Evolutionary conservation across 2,113 vertebrate genomes (phyloP), one percentile per base, ranked within the genome.

Genomic region (Polypterus bichir): DNA sequence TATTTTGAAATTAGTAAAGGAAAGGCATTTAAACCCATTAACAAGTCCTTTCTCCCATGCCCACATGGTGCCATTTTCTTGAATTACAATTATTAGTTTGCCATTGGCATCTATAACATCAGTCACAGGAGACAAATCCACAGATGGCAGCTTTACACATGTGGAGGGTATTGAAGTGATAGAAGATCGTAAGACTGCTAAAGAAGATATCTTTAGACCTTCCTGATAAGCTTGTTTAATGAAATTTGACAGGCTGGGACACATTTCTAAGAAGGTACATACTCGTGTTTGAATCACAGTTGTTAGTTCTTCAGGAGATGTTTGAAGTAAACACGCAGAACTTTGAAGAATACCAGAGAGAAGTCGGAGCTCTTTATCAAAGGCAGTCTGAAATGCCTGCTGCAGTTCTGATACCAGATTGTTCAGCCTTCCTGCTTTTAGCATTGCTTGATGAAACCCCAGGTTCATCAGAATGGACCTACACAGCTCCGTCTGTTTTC

Each of bases 401-500:
- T 83, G 73, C 57, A 89, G 61, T 73, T 83, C 78, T 54, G 59
- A 52, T 3, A 85, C 62, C 49, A 90, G 69, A 3, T 76, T 76
- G n/a, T 62, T 62, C 5, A 82, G 64, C 47, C 76, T 73, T 44
- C 69, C 75, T 56, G 74, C 75, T 62, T 44, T 70, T 58, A 85
- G 52, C 79, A 86, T 81, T 7, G 75, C 83, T 69, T 78, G 72
- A 9, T 84, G 81, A 63, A 84, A 86, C 44, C 51, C 65, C 2
- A 74, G 63, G 54, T 75, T 81, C 71, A 81, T 71, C 49, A 89
- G 59, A 27, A 83, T 48, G 9, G 60, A 27, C 3, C 3, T 9
- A 62, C 63, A 56, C 57, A 88, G 54, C 65, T 85, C 81, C 44
- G 77, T 69, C 61, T 74, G 66, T 57, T 68, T 76, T 10, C 66